These are phyloP conservation scores for Clitarchus hookeri DNA, from an alignment of 2,888 invertebrate genomes.

Conservation along the genomic window DNA sequence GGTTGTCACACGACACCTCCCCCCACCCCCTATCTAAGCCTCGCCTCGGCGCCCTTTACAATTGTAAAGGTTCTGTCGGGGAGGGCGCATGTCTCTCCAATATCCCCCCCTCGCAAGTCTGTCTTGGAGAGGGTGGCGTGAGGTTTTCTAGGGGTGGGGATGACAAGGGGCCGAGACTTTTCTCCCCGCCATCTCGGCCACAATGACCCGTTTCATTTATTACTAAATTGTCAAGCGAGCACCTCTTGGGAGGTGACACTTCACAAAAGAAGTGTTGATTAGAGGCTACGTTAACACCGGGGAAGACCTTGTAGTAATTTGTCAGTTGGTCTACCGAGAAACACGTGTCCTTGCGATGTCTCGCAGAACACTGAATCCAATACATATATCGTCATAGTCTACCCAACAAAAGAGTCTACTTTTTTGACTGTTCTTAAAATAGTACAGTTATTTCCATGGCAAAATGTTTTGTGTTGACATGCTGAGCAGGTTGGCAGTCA, in stretches of 20 bases:
- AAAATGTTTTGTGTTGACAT: too few relatives aligned
- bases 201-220: neutral
- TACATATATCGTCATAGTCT: too few relatives aligned
- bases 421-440: too few relatives aligned
- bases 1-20: neutral
- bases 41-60: neutral
- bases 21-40: neutral
- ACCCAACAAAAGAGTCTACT: too few relatives aligned
- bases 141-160: neutral
- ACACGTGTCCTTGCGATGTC: too few relatives aligned
- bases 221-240: neutral
- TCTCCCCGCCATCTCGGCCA: neutral
- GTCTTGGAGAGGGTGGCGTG: neutral
- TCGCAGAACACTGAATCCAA: too few relatives aligned
- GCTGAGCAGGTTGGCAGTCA: too few relatives aligned
- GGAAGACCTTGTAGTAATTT: neutral
- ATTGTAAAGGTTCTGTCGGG: conserved; percentile 2
- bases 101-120: neutral
- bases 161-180: neutral
- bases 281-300: neutral
- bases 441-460: too few relatives aligned
- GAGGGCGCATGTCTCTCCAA: neutral
- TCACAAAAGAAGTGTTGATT: neutral
- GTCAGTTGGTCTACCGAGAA: neutral
- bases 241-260: too few relatives aligned